Base-by-base conservation (phyloP, 2,888 invertebrate genomes). In the Falcaria lacertinaria region DNA sequence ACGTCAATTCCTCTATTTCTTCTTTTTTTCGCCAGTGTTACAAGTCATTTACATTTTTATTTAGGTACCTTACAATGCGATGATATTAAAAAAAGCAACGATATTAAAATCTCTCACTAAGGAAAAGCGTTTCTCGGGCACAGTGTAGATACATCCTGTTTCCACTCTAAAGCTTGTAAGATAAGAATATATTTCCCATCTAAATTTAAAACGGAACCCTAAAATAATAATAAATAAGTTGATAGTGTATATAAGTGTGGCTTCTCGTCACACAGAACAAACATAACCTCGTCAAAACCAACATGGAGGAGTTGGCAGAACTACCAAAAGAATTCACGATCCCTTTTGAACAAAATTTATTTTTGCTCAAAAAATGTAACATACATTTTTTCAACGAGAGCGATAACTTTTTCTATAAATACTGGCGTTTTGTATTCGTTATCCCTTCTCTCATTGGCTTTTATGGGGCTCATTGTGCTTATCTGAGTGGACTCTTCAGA, bases 261-360 rank as follows among this genome's bases (percentile, higher is more conserved):
- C 5, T 17, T 13, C 17, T 32, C 35, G n/a, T 17, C n/a, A 14
- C 15, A 19, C 6, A 35, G 17, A 13, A 22, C 22, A 13, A 2
- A 25, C 4, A 28, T 37, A 36, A 16, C 15, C n/a, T 42, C 2
- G 16, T 14, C 11, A 36, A 25, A 32, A 44, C 11, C 8, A 28
- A 28, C 28, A 57, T 61, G 56, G 52, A 57, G 14, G 33, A 41
- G 6, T 14, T 62, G 0, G 25, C 35, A 0, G 40, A 57, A 4
- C 17, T 64, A 15, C 47, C 63, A 0, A 17, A 48, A 15, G 69
- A 72, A 36, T 72, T 52, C 34, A 39, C 50, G 0, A 39, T 43
- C 7, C 57, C 60, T 7, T 43, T 69, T 0, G 5, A 47, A 1
- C 41, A 47, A 0, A 55, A 62, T 39, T 49, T 67, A 13, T 25